Base-by-base conservation (phyloP, 2,113 vertebrate species). In the Bufo bufo region DNA sequence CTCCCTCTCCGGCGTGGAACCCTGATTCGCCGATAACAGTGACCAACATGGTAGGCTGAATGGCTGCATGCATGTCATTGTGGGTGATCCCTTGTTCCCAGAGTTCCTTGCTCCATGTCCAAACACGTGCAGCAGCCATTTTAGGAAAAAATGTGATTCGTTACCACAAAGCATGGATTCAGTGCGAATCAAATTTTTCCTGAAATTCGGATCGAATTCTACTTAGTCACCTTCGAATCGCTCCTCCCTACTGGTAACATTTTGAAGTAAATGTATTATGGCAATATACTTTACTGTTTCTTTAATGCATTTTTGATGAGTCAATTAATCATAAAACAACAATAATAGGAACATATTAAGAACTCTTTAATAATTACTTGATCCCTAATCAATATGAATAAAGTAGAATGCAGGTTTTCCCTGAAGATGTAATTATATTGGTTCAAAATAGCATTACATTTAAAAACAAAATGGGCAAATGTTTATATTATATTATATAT, bases 391-490 rank as follows among this genome's bases (percentile, higher is more conserved):
- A 81, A 81, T 81, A 19, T 43, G 19, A 81, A 61, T 33, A 81
- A 54, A 9, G 33, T 50, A 81, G 33, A 81, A 8, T 59, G 58
- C 6, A 59, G 52, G 14, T 58, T 80, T 59, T 81, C 54, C 78
- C 78, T 45, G 4, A 81, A 81, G 54, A 81, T 81, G 33, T 16
- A 59, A 81, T 81, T 61, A 81, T 61, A 81, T 81, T 81, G 23
- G 54, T 10, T 17, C 3, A 61, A 81, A 81, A 81, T 33, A 59
- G 43, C 23, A 56, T 54, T 33, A 80, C 0, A 33, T 43, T 80
- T 58, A 80, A 20, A 75, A 50, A 20, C 17, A 74, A 6, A 43
- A 80, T 43, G 54, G 33, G 0, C 33, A 81, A 81, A 61, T 19
- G 54, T 59, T 4, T 16, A 45, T 81, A 61, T 61, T 45, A 50